phyloP scores from a whole-genome alignment of 2,888 invertebrate genomes.

The Tenthredo notha region DNA sequence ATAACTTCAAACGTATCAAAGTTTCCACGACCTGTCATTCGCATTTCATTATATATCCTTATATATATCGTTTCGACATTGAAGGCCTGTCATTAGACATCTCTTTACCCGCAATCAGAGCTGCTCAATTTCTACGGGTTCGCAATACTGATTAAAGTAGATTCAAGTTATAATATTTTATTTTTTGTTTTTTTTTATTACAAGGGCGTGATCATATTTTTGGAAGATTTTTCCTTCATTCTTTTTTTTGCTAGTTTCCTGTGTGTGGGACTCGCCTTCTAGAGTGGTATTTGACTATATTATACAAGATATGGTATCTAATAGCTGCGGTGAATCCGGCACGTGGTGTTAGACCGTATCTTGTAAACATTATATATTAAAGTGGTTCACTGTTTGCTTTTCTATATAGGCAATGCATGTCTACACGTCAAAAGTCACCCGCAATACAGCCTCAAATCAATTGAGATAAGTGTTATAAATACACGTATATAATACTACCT shows the following conservation, averaged over 20 bases:
- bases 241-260: neutral
- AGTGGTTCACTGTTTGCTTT: slow-evolving; percentile 21
- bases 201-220: neutral
- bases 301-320: slow-evolving; percentile 28
- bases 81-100: neutral
- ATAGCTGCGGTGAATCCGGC: neutral
- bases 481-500: neutral
- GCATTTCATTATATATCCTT: neutral
- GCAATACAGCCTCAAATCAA: neutral
- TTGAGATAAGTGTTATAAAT: neutral
- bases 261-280: neutral
- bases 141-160: neutral
- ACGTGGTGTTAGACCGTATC: slow-evolving; percentile 4
- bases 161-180: neutral
- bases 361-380: slow-evolving; percentile 41
- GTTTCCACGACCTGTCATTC: neutral
- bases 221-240: neutral
- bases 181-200: too few species aligned
- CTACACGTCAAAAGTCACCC: neutral
- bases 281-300: neutral
- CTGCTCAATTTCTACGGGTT: neutral
- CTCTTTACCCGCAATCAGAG: neutral
- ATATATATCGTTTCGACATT: neutral
- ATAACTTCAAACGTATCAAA: neutral
- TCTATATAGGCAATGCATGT: neutral